phyloP scores from a whole-genome alignment of 2,113 vertebrate genomes.

The Microtus richardsoni region DNA sequence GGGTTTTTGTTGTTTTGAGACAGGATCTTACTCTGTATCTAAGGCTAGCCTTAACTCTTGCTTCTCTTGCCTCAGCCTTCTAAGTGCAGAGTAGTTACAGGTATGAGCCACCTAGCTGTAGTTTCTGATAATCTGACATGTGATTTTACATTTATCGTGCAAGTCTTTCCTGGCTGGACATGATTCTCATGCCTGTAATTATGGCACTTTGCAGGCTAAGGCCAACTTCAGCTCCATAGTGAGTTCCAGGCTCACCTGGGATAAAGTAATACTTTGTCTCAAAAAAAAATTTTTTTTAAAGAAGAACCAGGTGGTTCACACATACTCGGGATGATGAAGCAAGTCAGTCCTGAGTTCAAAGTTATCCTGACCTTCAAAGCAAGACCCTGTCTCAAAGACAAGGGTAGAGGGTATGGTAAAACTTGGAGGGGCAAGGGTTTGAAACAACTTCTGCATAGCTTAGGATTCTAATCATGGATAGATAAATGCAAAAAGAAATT shows the following conservation, averaged over 20 bases:
- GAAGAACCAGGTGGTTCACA: not conserved
- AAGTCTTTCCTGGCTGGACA: not conserved
- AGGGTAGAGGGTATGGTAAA: too few relatives aligned
- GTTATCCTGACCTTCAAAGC: not conserved
- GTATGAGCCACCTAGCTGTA: not conserved
- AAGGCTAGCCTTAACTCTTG: not conserved
- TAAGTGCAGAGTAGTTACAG: too few relatives aligned
- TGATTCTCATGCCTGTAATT: not conserved
- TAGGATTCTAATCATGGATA: not conserved
- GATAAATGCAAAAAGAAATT: not conserved
- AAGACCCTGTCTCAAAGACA: not conserved
- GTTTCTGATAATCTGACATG: slow-evolving; percentile 43
- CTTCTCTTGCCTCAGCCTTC: not conserved
- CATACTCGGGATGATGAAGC: not conserved
- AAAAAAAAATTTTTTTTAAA: not conserved
- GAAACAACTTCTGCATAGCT: not conserved
- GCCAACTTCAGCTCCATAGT: not conserved
- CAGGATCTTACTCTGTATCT: not conserved
- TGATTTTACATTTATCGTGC: slow-evolving; percentile 10
- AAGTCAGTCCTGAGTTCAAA: not conserved
- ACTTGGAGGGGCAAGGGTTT: not conserved
- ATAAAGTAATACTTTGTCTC: not conserved
- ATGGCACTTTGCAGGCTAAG: not conserved
- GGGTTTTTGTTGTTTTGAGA: not conserved
- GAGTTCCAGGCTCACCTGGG: not conserved